Conservation (phyloP, 2,888 invertebrate genomes). For the Eudemis profundana region DNA sequence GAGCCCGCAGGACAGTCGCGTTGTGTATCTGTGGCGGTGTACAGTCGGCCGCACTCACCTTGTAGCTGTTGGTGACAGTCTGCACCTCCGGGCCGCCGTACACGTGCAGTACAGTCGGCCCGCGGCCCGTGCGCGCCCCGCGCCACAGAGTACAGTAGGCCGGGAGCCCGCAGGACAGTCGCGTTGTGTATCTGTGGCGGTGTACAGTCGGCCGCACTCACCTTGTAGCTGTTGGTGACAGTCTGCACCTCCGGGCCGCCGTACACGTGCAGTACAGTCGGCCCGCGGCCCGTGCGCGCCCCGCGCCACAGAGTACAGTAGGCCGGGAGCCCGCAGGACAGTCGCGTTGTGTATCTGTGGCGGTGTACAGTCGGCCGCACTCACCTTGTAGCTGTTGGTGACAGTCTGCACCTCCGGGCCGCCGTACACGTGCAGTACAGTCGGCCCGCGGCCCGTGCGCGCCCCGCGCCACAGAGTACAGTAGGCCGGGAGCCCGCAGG, state of each 20-base stretch:
- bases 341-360: constrained; percentile 88
- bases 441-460: constrained; percentile 88
- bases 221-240: constrained; percentile 94
- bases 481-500: constrained; percentile 82
- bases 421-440: constrained; percentile 95
- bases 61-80: constrained; percentile 94
- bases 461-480: constrained; percentile 62
- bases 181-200: constrained; percentile 85
- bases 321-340: constrained; percentile 85
- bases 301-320: constrained; percentile 71
- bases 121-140: constrained; percentile 76
- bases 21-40: constrained; percentile 77
- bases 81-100: constrained; percentile 98
- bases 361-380: neutral
- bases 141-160: constrained; percentile 75
- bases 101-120: constrained; percentile 95
- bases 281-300: constrained; percentile 86
- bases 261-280: constrained; percentile 95
- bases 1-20: constrained; percentile 89
- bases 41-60: constrained; percentile 78
- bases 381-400: constrained; percentile 93
- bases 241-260: constrained; percentile 97
- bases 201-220: constrained; percentile 55
- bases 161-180: constrained; percentile 87
- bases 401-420: constrained; percentile 97